Base-by-base conservation (phyloP, 2,888 invertebrate genomes). In the Melanargia galathea region DNA sequence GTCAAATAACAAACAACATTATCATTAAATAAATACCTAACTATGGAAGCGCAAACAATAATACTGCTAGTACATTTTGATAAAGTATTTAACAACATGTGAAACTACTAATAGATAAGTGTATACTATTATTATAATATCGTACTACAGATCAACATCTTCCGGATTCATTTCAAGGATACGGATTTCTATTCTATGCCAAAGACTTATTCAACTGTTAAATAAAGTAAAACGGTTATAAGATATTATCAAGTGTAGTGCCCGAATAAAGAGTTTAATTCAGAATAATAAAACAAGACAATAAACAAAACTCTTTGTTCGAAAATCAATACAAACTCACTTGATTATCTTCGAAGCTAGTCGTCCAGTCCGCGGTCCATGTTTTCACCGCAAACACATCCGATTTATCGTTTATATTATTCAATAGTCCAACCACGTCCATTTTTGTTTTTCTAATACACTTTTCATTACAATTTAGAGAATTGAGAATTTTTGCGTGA, bases 321-420 rank as follows among this genome's bases (percentile, higher is more conserved):
- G 54, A 68, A 71, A 72, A 71, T 72, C 71, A 71, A 73, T 69
- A 73, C 38, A 74, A 75, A 84, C 84, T 80, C 72, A 87, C 92
- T 82, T 92, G 92, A 71, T 91, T 90, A 72, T 91, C 88, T 80
- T 92, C 89, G 72, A 91, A 85, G 78, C 84, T 88, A 71, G 83
- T 82, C 11, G 91, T 84, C 89, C 89, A 90, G 66, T 91, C 87
- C 4, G 89, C 82, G 64, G 89, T 90, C 91, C 91, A 92, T 56
- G 90, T 90, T 77, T 86, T 86, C 52, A 91, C 86, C 33, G 88
- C 89, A 74, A 90, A 90, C 89, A 90, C 86, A 67, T 92, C 87
- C 54, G 87, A 78, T 76, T 86, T 90, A 54, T 89, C 90, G 70
- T 90, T 82, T 69, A 88, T 89, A 77, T 88, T 90, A 70, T 80